A percentile compares a stretch with the other conserved stretches of the same genome.
Conservation (phyloP, 2,888 invertebrate genomes). For the Plebejus argus region DNA sequence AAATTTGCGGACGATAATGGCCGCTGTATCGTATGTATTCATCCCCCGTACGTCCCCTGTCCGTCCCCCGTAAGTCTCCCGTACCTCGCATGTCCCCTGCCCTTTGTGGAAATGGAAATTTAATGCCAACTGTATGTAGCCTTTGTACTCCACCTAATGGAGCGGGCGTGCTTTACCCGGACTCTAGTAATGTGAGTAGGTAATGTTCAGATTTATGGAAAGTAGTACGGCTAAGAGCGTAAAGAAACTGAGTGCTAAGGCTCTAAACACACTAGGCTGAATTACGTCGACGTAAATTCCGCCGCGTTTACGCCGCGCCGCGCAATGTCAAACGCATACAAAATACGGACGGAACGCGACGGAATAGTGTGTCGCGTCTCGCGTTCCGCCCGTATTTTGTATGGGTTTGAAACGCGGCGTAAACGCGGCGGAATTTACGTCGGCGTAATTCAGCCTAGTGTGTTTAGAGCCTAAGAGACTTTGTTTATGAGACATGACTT, state of each 20-base stretch:
- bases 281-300: no score
- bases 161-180: not conserved
- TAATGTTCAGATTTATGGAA: slow-evolving; percentile 16
- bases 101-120: slow-evolving; percentile 26
- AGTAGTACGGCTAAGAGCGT: not conserved
- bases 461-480: no score
- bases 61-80: slow-evolving; percentile 49
- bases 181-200: not conserved
- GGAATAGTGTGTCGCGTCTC: no score
- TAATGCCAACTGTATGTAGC: slow-evolving; percentile 20
- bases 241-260: not conserved
- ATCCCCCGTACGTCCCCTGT: slow-evolving; percentile 40
- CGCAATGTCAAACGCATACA: no score
- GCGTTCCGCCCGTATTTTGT: no score
- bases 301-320: no score
- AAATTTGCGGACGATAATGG: slow-evolving; percentile 68
- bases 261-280: no score
- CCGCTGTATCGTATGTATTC: slow-evolving; percentile 56
- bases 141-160: slow-evolving; percentile 7
- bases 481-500: no score
- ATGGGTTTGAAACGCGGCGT: no score
- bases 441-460: no score
- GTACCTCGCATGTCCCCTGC: slow-evolving; percentile 50
- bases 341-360: no score
- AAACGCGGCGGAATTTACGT: no score